Conservation (phyloP, 2,113 vertebrate genomes). For the Charina bottae region DNA sequence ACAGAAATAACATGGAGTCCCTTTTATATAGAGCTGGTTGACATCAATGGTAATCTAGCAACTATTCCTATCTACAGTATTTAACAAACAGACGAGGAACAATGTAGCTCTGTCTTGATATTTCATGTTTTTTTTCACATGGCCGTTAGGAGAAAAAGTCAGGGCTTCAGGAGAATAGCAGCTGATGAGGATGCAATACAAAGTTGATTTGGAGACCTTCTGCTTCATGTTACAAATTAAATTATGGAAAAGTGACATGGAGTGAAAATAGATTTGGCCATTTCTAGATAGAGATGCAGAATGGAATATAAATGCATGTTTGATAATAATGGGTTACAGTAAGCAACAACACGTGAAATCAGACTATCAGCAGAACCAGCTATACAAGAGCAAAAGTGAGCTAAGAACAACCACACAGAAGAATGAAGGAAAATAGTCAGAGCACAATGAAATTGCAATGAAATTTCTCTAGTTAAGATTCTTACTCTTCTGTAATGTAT, state of each 20-base stretch:
- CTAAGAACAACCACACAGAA: background rate
- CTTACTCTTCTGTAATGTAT: background rate
- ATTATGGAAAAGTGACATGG: background rate
- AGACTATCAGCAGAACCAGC: background rate
- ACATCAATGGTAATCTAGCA: background rate
- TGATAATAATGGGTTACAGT: background rate
- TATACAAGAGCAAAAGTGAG: background rate
- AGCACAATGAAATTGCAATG: background rate
- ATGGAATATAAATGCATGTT: background rate
- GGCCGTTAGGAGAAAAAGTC: background rate
- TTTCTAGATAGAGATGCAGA: background rate
- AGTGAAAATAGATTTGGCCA: background rate
- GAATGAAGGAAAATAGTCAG: background rate
- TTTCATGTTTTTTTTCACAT: background rate
- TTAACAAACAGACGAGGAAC: background rate
- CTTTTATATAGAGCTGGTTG: background rate
- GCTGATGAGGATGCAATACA: background rate
- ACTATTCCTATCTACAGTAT: background rate
- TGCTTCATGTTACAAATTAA: background rate
- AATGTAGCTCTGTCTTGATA: background rate
- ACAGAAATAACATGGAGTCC: background rate
- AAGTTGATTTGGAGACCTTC: background rate
- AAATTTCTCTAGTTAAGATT: background rate
- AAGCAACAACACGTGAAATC: background rate
- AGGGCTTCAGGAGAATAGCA: background rate